These are phyloP conservation scores for Acrocephalus arundinaceus DNA, from an alignment of 2,113 vertebrate species.

Conservation along the genomic window DNA sequence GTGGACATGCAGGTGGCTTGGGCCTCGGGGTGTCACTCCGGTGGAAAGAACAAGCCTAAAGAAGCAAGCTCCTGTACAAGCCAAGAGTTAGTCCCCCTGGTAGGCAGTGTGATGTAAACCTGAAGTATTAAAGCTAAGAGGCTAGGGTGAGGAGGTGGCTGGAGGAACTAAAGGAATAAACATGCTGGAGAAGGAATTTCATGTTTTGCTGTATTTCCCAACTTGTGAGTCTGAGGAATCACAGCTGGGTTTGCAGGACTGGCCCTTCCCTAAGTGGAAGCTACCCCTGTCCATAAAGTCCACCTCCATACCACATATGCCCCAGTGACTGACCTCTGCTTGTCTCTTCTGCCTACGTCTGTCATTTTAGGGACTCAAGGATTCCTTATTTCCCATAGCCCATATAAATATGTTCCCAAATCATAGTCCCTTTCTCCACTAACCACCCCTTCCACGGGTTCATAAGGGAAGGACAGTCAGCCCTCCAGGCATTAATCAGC, in stretches of 20 bases:
- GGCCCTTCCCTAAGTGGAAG: not conserved
- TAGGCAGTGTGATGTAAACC: not conserved
- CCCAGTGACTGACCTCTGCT: not conserved
- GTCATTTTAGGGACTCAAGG: not conserved
- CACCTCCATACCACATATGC: not conserved
- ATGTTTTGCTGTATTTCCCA: not conserved
- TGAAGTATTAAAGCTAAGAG: not conserved
- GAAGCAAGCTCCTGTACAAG: not conserved
- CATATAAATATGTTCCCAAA: not conserved
- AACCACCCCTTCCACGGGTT: not conserved
- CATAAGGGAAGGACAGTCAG: not conserved
- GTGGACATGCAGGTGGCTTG: not conserved
- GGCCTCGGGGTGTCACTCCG: rapidly evolving
- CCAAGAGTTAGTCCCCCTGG: not conserved
- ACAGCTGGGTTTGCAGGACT: not conserved
- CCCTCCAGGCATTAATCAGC: not conserved
- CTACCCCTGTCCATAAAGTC: not conserved
- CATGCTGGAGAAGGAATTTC: not conserved
- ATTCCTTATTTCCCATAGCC: not conserved
- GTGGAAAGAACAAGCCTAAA: not conserved
- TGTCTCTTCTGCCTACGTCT: not conserved
- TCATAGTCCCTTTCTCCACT: not conserved
- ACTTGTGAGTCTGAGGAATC: not conserved
- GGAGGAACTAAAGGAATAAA: not conserved
- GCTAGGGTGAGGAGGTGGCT: not conserved